phyloP scores from a whole-genome alignment of 2,797 vertebrate genomes.

The Myotis pilosus region DNA sequence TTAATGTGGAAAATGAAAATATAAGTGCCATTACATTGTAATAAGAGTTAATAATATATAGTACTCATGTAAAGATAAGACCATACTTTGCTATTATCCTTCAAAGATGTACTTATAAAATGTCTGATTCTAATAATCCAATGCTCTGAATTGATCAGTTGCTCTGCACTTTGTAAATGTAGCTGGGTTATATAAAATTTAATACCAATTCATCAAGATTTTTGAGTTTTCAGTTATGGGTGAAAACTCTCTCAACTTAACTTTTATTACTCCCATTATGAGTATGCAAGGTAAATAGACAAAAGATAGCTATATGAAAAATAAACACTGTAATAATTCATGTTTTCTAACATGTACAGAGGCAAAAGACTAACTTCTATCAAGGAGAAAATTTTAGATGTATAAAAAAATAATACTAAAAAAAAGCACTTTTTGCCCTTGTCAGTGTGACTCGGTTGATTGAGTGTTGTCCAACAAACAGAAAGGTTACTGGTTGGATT shows the following conservation, averaged over 20 bases:
- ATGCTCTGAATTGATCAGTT: slow-evolving; percentile 72
- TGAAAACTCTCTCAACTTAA: slow-evolving; percentile 72
- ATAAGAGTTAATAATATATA: slow-evolving; percentile 72
- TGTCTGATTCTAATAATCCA: slow-evolving; percentile 47
- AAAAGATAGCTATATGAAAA: slow-evolving; percentile 81
- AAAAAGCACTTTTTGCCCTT: slow-evolving; percentile 76
- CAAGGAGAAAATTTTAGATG: slow-evolving; percentile 69
- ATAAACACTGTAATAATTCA: slow-evolving; percentile 80
- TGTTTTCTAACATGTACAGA: slow-evolving; percentile 75
- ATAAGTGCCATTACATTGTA: slow-evolving; percentile 77
- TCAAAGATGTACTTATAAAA: slow-evolving; percentile 67
- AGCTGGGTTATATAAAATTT: background rate
- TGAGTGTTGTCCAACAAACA: no score
- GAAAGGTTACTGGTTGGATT: no score
- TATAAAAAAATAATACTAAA: slow-evolving; percentile 82
- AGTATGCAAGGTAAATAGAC: slow-evolving; percentile 79
- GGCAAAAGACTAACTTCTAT: slow-evolving; percentile 75
- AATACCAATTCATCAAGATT: slow-evolving; percentile 59
- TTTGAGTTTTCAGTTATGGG: slow-evolving; percentile 79
- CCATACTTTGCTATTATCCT: slow-evolving; percentile 76
- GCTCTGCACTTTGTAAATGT: slow-evolving; percentile 80
- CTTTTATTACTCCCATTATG: slow-evolving; percentile 78
- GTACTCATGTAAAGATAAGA: slow-evolving; percentile 64
- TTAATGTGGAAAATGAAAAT: slow-evolving; percentile 76
- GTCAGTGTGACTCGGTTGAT: no score